Evolutionary conservation across 1,140 invertebrate species (phyloP), one percentile per base, ranked within the genome.

Genomic region (Pseudomyrmex sp.): DNA sequence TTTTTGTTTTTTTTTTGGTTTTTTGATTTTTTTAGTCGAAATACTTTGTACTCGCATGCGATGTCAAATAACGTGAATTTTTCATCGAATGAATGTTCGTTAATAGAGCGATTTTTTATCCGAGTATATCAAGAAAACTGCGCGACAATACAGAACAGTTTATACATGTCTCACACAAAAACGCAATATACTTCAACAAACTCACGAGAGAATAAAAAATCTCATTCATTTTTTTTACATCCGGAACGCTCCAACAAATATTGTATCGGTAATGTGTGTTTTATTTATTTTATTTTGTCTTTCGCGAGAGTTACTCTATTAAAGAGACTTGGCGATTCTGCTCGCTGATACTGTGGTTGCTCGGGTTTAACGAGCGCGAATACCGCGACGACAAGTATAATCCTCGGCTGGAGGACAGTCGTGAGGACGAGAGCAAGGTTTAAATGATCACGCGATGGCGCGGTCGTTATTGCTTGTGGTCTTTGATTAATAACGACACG

Each of bases 401-500:
- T 66, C 73, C 63, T 63, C 44, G 44, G 44, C 61, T 15, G 59
- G 72, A 56, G 62, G 59, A 76, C 23, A 82, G 62, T 68, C 61
- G 44, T 79, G 61, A 35, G 35, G 35, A 35, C 35, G 35, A 35
- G 66, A 66, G 56, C 66, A 72, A 72, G 76, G 82, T 90, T 90
- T 88, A 90, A 86, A 88, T 76, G 84, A 52, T 75, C 76, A 52
- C 48, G 69, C 69, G 59, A 70, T 77, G 65, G 73, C 82, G 62
- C 62, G 76, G 80, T 90, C 84, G 88, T 92, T 92, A 91, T 91
- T 91, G 87, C 84, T 83, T 82, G 85, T 89, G 85, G 85, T 86
- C 84, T 92, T 92, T 93, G 92, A 93, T 93, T 92, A 93, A 92
- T 91, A 92, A 89, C 91, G 89, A 91, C 89, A 88, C 90, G 89